Evolutionary conservation across 2,888 invertebrate species (phyloP).

Genomic region (Catocala fraxini): DNA sequence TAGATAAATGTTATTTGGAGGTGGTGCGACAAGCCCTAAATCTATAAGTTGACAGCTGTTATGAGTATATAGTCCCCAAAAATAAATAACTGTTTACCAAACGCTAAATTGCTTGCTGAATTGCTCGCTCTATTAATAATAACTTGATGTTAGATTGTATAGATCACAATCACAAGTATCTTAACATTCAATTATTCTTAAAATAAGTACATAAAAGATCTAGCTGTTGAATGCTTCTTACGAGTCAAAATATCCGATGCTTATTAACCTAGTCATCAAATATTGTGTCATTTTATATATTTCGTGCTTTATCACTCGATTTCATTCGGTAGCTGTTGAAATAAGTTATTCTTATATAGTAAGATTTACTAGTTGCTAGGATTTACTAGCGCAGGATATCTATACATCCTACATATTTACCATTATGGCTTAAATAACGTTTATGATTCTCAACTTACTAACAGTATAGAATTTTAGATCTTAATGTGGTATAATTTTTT

Average conservation of each 20-base stretch:
- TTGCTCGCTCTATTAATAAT: too few species aligned
- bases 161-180: too few species aligned
- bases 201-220: neutral
- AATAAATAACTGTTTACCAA: too few species aligned
- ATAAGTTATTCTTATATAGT: neutral
- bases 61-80: too few species aligned
- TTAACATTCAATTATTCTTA: too few species aligned
- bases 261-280: constrained; percentile 41
- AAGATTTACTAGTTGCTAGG: constrained; percentile 1
- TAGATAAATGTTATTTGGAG: too few species aligned
- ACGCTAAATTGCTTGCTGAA: too few species aligned
- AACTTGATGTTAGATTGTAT: too few species aligned
- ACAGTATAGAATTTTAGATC: constrained; percentile 18
- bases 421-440: neutral
- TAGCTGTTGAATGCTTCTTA: constrained; percentile 11
- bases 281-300: neutral
- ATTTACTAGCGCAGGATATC: neutral
- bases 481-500: constrained; percentile 17
- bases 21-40: too few species aligned
- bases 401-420: neutral
- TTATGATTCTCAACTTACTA: constrained; percentile 8
- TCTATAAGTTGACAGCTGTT: too few species aligned
- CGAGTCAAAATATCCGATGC: constrained; percentile 12
- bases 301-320: neutral
- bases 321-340: constrained; percentile 10